A percentile compares a stretch with the other conserved stretches of the same genome.
Evolutionary conservation across 2,797 vertebrate species (phyloP).

Genomic region (Loris lydekkerianus): DNA sequence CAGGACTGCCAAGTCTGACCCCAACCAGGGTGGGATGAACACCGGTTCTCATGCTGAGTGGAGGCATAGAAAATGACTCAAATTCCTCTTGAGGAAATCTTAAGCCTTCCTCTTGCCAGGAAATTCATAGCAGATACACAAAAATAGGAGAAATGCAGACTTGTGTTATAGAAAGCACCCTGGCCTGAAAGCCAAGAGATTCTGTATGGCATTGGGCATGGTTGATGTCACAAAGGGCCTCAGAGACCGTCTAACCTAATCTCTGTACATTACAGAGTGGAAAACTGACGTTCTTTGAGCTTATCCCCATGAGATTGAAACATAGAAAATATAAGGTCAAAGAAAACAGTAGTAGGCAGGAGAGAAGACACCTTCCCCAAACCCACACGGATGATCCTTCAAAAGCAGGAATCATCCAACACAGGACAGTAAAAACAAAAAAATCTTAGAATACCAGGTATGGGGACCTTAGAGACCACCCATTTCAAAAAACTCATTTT

Average conservation of each 20-base stretch:
- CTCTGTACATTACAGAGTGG: background rate
- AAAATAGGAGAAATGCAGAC: background rate
- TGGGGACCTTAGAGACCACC: background rate
- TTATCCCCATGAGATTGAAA: background rate
- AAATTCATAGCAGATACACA: background rate
- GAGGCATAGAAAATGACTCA: background rate
- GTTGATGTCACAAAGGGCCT: background rate
- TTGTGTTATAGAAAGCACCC: background rate
- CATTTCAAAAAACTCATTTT: conserved; percentile 27
- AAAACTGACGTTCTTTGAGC: background rate
- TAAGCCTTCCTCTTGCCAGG: background rate
- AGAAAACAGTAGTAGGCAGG: background rate
- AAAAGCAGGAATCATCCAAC: background rate
- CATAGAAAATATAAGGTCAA: background rate
- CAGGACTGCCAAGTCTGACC: background rate
- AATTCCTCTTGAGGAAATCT: conserved; percentile 32
- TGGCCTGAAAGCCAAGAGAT: background rate
- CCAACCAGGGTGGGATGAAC: background rate
- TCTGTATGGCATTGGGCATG: background rate
- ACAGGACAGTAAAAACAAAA: background rate
- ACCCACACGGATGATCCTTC: background rate
- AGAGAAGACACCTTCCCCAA: background rate
- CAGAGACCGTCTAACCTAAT: background rate
- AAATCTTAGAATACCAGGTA: background rate
- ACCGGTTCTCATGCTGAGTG: background rate